Percentiles rank a stretch among this genome's conserved stretches.
Evolutionary conservation across 2,888 invertebrate species (phyloP).

Genomic region (Ophion ellenae): DNA sequence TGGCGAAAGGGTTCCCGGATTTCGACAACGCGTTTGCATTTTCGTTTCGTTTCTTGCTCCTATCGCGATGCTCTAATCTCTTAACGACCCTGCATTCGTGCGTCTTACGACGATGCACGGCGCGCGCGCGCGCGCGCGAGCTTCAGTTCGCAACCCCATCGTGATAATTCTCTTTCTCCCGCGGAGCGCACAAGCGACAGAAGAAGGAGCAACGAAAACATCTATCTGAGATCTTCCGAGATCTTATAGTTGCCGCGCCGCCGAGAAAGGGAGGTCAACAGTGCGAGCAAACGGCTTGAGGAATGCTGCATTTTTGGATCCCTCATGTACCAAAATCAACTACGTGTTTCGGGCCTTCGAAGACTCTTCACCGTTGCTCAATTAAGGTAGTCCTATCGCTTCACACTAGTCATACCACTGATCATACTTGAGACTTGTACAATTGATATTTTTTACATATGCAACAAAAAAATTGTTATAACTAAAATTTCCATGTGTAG

Average conservation of each 20-base stretch:
- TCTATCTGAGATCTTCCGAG: conserved; percentile 62
- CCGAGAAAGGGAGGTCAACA: conserved; percentile 53
- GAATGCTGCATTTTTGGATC: conserved; percentile 36
- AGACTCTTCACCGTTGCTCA: not conserved
- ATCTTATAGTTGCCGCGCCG: conserved; percentile 36
- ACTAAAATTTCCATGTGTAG: too few relatives aligned
- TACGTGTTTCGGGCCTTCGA: not conserved
- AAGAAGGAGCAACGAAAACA: not conserved
- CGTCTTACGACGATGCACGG: conserved; percentile 53
- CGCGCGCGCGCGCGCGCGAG: conserved; percentile 26
- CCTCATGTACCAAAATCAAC: conserved; percentile 39
- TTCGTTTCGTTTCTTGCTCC: conserved; percentile 52
- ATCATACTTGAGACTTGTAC: too few relatives aligned
- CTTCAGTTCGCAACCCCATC: conserved; percentile 71
- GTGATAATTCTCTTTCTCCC: conserved; percentile 67
- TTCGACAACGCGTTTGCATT: conserved; percentile 63
- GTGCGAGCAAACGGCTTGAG: conserved; percentile 44
- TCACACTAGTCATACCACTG: too few relatives aligned
- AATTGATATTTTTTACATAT: too few relatives aligned
- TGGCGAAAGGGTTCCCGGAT: not conserved
- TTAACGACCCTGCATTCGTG: conserved; percentile 79
- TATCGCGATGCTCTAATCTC: conserved; percentile 76
- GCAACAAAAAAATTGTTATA: too few relatives aligned
- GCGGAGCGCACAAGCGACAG: conserved; percentile 15
- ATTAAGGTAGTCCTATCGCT: not conserved